These are phyloP conservation scores for Sebastes taczanowskii DNA, from an alignment of 2,797 vertebrate species.

Conservation along the genomic window DNA sequence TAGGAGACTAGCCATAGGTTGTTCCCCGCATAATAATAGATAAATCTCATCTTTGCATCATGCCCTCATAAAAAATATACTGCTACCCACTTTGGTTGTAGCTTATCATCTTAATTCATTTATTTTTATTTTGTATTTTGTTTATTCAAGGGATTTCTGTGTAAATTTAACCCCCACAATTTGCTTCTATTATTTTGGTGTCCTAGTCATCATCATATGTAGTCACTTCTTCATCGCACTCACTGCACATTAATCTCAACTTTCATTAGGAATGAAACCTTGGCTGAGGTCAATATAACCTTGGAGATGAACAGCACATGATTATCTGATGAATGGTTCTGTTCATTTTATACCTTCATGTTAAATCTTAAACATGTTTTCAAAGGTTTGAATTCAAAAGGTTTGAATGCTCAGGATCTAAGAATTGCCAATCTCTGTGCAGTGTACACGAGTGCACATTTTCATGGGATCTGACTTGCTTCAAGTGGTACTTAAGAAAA, in stretches of 20 bases:
- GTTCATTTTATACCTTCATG: neutral
- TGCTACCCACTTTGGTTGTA: neutral
- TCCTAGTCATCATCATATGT: neutral
- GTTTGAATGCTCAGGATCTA: neutral
- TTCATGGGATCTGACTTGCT: slow-evolving; percentile 1
- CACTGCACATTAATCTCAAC: neutral
- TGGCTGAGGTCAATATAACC: neutral
- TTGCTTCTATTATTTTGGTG: neutral
- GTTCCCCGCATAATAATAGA: slow-evolving; percentile 1
- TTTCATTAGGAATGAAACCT: neutral
- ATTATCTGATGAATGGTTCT: neutral
- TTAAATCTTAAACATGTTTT: neutral
- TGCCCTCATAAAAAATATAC: neutral
- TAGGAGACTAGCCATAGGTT: neutral
- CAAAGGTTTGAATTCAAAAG: neutral
- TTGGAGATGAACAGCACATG: neutral
- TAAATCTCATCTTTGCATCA: neutral
- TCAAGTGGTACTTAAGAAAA: neutral
- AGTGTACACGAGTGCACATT: slow-evolving; percentile 11
- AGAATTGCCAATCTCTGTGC: neutral
- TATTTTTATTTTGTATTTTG: neutral
- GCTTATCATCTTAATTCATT: neutral
- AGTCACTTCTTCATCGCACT: neutral
- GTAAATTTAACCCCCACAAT: neutral
- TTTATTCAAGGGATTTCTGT: neutral